Base-by-base conservation (phyloP, 2,797 vertebrate genomes). In the Myotis findleyi region DNA sequence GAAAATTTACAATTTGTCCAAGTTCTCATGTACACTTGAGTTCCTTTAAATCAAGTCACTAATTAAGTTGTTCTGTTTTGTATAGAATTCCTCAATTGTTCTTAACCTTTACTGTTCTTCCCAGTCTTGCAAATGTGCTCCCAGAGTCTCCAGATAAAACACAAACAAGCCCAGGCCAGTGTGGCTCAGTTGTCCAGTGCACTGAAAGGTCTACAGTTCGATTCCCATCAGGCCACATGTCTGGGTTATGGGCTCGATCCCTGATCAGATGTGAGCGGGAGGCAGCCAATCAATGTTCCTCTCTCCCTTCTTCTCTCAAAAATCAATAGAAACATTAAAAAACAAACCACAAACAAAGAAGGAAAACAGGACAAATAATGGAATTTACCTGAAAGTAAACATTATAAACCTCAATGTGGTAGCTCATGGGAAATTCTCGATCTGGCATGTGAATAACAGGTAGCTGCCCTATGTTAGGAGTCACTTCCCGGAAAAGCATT, bases 21-120 rank as follows among this genome's bases (percentile, higher is more conserved):
- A 93, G 84, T 97, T 92, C 87, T 98, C 89, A 93, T 66, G 84
- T 93, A 91, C 82, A 59, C 87, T 95, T 66, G 96, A 97, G 84
- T 95, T 96, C 95, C 96, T 98, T 98, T 97, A 97, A 98, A 97
- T 95, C 94, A 80, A 91, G 80, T 87, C 87, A 96, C 72, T 97
- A 97, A 98, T 94, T 94, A 97, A 97, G 91, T 95, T 95, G 93
- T 95, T 95, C 96, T 5, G 49, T 97, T 96, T 98, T 96, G n/a
- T 44, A 90, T 62, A 7, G 25, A 97, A 96, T 89, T 93, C 72
- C 88, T 87, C 68, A 93, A 94, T 82, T 94, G 73, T 96, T 98
- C 94, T 97, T 96, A 97, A 96, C 76, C 80, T 96, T 96, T 95
- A 96, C 89, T 97, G 77, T 96, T 93, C 95, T 96, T 97, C 93